Evolutionary conservation across 2,888 invertebrate genomes (phyloP).

Genomic region (Graphium colonna): DNA sequence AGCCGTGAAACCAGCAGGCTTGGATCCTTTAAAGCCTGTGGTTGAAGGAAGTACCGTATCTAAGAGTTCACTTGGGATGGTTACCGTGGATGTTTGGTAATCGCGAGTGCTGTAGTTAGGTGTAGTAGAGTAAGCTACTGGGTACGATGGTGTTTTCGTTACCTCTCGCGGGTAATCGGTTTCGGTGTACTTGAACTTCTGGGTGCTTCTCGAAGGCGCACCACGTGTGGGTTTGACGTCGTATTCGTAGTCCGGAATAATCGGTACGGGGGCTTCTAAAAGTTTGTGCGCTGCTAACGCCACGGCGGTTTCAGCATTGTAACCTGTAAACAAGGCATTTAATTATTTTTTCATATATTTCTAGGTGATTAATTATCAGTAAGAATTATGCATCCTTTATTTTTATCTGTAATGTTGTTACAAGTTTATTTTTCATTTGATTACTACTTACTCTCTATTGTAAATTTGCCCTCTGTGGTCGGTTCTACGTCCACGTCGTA

Average conservation of each 20-base stretch:
- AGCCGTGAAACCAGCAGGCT: conserved; percentile 27
- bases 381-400: too few species aligned
- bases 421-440: too few species aligned
- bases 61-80: conserved; percentile 30
- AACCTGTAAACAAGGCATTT: conserved; percentile 42
- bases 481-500: conserved; percentile 33
- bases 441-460: conserved; percentile 28
- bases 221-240: conserved; percentile 45
- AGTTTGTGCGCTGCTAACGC: conserved; percentile 73
- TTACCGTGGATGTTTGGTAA: conserved; percentile 42
- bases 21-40: conserved; percentile 27
- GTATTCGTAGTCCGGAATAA: conserved; percentile 55
- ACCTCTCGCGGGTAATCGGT: conserved; percentile 48
- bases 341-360: too few species aligned
- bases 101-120: conserved; percentile 42
- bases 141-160: conserved; percentile 41
- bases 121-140: conserved; percentile 54
- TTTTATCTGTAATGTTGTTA: too few species aligned
- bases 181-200: conserved; percentile 57
- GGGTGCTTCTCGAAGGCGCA: conserved; percentile 42
- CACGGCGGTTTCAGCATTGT: conserved; percentile 64
- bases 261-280: conserved; percentile 65
- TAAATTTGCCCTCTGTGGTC: conserved; percentile 50
- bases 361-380: too few species aligned
- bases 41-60: conserved; percentile 26